Evolutionary conservation across 2,888 invertebrate genomes (phyloP).

Genomic region (Mellilla xanthometata): DNA sequence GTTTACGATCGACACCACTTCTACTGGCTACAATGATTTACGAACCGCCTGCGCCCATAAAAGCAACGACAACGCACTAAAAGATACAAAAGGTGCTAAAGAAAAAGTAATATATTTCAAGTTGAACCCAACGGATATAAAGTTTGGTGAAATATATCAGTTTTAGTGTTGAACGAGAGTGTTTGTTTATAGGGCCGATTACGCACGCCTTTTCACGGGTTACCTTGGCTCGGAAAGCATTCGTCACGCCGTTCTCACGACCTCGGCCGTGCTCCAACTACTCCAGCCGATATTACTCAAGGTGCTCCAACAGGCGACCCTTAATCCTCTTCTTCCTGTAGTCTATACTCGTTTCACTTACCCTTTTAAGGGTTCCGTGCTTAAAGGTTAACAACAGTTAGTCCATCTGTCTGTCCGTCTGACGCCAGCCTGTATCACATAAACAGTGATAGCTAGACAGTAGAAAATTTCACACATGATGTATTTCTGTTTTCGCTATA

Average conservation of each 20-base stretch:
- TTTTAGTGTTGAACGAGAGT: conserved; percentile 74
- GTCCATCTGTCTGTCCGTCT: no score
- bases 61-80: conserved; percentile 78
- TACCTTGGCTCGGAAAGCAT: conserved; percentile 38
- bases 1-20: conserved; percentile 75
- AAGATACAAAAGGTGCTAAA: conserved; percentile 82
- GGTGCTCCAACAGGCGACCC: conserved; percentile 8
- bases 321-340: conserved; percentile 19
- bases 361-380: no score
- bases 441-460: no score
- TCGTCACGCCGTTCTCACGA: conserved; percentile 55
- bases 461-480: no score
- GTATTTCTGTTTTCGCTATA: no score
- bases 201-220: conserved; percentile 67
- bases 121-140: conserved; percentile 77
- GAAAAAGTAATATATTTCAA: conserved; percentile 81
- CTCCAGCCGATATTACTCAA: conserved; percentile 12
- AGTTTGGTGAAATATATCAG: conserved; percentile 80
- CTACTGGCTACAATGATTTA: conserved; percentile 78
- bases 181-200: conserved; percentile 77
- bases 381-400: no score
- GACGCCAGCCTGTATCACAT: no score
- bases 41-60: conserved; percentile 76
- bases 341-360: no score
- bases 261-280: conserved; percentile 21